Conservation (phyloP, 2,113 vertebrate genomes). For the Scortum barcoo region DNA sequence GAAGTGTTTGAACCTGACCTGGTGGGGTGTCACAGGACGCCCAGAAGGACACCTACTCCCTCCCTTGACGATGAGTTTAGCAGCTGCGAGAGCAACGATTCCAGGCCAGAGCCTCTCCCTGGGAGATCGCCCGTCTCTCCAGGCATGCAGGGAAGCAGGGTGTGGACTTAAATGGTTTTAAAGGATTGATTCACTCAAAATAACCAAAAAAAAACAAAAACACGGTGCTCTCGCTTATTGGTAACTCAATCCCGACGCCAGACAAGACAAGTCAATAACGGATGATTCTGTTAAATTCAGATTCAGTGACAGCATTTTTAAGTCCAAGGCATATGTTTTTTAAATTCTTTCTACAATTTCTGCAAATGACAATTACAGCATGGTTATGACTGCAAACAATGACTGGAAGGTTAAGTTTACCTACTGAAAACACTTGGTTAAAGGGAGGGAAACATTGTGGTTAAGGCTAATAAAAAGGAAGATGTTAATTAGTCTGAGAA, state of each 20-base stretch:
- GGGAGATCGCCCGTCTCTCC: constrained; percentile 33
- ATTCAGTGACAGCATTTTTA: neutral
- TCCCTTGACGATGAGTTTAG: constrained; percentile 68
- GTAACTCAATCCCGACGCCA: neutral
- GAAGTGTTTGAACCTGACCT: constrained; percentile 27
- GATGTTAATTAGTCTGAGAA: neutral
- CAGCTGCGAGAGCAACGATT: constrained; percentile 74
- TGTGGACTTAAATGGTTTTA: constrained; percentile 7
- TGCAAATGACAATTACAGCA: neutral
- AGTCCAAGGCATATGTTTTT: neutral
- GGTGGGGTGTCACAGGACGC: constrained; percentile 32
- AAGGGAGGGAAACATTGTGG: constrained; percentile 1
- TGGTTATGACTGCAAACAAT: neutral
- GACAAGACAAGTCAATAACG: neutral
- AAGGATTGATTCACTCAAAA: constrained; percentile 2
- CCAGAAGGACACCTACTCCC: constrained; percentile 29
- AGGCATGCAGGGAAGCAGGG: constrained; percentile 5
- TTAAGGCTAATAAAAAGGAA: constrained; percentile 14
- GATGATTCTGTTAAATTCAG: neutral
- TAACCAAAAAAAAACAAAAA: neutral
- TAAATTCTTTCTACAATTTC: neutral
- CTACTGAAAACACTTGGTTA: neutral
- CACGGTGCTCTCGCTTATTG: neutral
- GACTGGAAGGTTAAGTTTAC: constrained; percentile 1
- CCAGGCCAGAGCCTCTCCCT: constrained; percentile 6